These are phyloP conservation scores for Spialia ferax DNA, from an alignment of 2,888 invertebrate genomes.

Conservation along the genomic window DNA sequence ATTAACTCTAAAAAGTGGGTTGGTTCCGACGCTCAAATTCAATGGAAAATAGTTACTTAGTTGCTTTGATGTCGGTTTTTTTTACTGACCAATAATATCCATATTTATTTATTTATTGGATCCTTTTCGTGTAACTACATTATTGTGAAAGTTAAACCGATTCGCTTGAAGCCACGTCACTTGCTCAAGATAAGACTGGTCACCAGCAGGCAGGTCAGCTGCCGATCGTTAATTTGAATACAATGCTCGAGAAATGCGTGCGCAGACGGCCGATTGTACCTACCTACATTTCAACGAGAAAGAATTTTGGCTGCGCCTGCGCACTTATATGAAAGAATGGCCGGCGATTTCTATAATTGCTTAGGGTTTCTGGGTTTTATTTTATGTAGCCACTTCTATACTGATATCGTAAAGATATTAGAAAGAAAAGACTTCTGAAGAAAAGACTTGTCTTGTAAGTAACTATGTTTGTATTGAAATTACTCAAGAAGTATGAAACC, in stretches of 20 bases:
- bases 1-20: too few relatives aligned
- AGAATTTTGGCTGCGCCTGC: constrained; percentile 46
- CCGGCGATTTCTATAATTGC: constrained; percentile 27
- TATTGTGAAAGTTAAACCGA: constrained; percentile 29
- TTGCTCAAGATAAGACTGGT: constrained; percentile 25
- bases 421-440: too few relatives aligned
- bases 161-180: constrained; percentile 19
- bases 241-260: constrained; percentile 56
- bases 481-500: too few relatives aligned
- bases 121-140: too few relatives aligned
- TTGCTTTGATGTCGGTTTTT: too few relatives aligned
- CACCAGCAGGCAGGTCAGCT: constrained; percentile 53
- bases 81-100: too few relatives aligned
- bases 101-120: too few relatives aligned
- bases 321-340: constrained; percentile 6
- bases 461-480: too few relatives aligned
- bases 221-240: constrained; percentile 59
- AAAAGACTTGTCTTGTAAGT: too few relatives aligned
- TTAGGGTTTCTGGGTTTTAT: background rate
- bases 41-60: too few relatives aligned
- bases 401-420: too few relatives aligned
- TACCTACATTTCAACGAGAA: constrained; percentile 41
- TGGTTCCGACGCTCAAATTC: too few relatives aligned
- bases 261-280: constrained; percentile 34
- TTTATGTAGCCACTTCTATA: background rate